Evolutionary conservation across 2,797 vertebrate genomes (phyloP), one percentile per base, ranked within the genome.

Genomic region (Pseudochromis fuscus): DNA sequence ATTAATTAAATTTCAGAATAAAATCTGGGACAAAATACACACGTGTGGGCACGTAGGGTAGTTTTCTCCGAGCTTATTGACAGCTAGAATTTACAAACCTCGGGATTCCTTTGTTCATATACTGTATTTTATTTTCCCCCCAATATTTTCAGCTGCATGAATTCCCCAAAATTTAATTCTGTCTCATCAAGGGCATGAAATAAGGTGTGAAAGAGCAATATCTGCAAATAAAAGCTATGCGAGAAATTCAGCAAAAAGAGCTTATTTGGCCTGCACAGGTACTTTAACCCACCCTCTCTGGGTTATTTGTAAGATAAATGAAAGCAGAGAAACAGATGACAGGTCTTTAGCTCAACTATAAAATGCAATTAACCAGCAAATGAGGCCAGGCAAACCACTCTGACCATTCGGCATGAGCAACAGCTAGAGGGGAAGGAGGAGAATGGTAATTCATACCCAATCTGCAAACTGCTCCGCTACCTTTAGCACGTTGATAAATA

Each of bases 301-400:
- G 91, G 94, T 93, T 94, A 93, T 93, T 93, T 93, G 84, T 87
- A 94, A 94, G 94, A 94, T 94, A 92, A 94, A 95, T 94, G 92
- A 93, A 94, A 92, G 76, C 88, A 89, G 84, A 91, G 92, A 93
- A 94, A 94, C 93, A 94, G 90, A 94, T 95, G 94, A 95, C 94
- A 95, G 94, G 93, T 94, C 93, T 94, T 94, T 94, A 94, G 91
- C 93, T 94, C 91, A 93, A 93, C 92, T 94, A 94, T 92, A 94
- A 96, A 96, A 96, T 93, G 95, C 94, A 96, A 96, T 97, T 97
- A 97, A 95, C 94, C 94, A 95, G 95, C 93, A 96, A 96, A 96
- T 96, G 95, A 96, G 94, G 89, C 94, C 94, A 94, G 92, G 91
- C 92, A 94, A 95, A 94, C 86, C 83, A 93, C 94, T 93, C 93